Base-by-base conservation (phyloP, 1,140 invertebrate genomes). In the Tachypleus tridentatus region DNA sequence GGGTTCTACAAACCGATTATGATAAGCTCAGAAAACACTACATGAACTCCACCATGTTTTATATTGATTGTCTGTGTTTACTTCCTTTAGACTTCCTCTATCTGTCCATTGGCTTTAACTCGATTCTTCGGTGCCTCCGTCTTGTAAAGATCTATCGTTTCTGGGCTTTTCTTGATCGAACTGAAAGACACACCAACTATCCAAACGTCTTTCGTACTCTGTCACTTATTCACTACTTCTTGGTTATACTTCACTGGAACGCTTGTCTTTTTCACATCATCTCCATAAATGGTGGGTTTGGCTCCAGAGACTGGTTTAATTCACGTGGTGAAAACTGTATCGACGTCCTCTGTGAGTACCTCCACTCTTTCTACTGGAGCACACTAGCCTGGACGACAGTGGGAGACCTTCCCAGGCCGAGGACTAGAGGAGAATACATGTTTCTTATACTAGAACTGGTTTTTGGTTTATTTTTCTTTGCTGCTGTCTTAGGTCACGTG, bases 171-270 rank as follows among this genome's bases (percentile, higher is more conserved):
- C 91, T 97, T 86, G 94, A 98, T 79, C 83, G 93, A 65, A 97
- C 93, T 58, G 95, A 98, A 77, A 83, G 95, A 69, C 94, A 98
- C 77, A 98, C 94, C 58, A 98, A 97, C 80, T 98, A 97, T 80
- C 94, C 94, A 64, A 98, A 98, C 80, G 82, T 97, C 76, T 93
- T 97, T 81, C 86, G 94, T 70, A 93, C 91, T 65, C 85, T 77
- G n/a, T 90, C 90, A 74, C 82, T 97, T 72, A 91, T 96, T 76
- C 93, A 97, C 82, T 97, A 96, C 81, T 84, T 97, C 72, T 82
- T 97, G 79, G 92, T 96, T 77, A 93, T 97, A 78, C 97, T 97
- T 82, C 95, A 98, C 82, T 98, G 94, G 94, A 98, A 98, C 79
- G 93, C 94, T 71, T 98, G 94, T 82, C 82, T 97, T 75, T 96